Percentiles rank a stretch among this genome's conserved stretches.
These are phyloP conservation scores for Nineta flava DNA, from an alignment of 2,888 invertebrate species.

Conservation along the genomic window DNA sequence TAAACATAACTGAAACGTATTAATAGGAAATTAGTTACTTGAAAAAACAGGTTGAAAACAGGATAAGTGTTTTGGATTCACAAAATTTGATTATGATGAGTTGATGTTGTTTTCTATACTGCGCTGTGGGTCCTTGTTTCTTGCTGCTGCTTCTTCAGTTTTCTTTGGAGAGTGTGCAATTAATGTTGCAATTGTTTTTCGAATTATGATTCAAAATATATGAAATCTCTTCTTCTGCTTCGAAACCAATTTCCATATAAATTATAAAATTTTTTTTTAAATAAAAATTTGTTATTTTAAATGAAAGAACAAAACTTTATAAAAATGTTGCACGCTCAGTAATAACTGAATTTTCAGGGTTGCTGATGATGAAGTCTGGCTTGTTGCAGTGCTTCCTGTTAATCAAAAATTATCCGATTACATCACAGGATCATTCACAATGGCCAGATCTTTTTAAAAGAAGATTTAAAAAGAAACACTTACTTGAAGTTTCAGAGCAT, in stretches of 20 bases:
- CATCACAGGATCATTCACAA: slow-evolving; percentile 10
- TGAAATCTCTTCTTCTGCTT: not conserved
- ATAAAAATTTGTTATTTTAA: not conserved
- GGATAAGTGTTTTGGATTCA: too few relatives aligned
- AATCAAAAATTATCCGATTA: slow-evolving; percentile 20
- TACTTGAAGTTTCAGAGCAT: slow-evolving; percentile 42
- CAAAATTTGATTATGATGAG: too few relatives aligned
- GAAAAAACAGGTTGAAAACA: too few relatives aligned
- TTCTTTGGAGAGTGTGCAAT: too few relatives aligned
- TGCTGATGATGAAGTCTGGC: slow-evolving; percentile 35
- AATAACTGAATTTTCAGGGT: slow-evolving; percentile 69
- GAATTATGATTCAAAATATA: not conserved
- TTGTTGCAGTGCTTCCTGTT: slow-evolving; percentile 46
- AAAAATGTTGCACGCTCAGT: slow-evolving; percentile 38
- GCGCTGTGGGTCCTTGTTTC: too few relatives aligned
- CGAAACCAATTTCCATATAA: slow-evolving; percentile 3
- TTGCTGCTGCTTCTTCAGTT: too few relatives aligned
- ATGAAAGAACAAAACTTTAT: not conserved
- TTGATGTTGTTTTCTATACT: too few relatives aligned
- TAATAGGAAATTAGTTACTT: slow-evolving; percentile 1
- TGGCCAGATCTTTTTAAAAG: not conserved
- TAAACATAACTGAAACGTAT: not conserved
- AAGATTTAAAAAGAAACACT: too few relatives aligned
- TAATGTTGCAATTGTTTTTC: not conserved
- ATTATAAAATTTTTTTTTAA: not conserved